phyloP scores from a whole-genome alignment of 2,797 vertebrate species.

The Allobates femoralis region DNA sequence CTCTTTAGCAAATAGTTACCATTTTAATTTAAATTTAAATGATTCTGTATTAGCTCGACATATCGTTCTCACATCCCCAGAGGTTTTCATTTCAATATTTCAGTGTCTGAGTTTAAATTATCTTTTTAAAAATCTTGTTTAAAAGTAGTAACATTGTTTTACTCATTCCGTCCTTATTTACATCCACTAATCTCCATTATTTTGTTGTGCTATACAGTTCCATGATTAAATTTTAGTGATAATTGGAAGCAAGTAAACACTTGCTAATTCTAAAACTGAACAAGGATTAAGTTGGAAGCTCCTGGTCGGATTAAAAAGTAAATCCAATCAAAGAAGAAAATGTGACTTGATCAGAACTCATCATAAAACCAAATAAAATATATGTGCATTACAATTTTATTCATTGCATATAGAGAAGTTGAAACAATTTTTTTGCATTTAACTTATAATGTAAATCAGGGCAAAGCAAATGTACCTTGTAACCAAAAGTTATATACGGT shows the following conservation, averaged over 20 bases:
- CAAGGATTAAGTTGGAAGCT: constrained; percentile 29
- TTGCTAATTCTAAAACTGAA: constrained; percentile 44
- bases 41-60: constrained; percentile 78
- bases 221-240: constrained; percentile 73
- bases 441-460: not conserved
- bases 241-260: constrained; percentile 66
- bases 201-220: constrained; percentile 74
- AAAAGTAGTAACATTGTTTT: constrained; percentile 73
- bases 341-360: constrained; percentile 7
- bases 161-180: constrained; percentile 66
- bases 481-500: not conserved
- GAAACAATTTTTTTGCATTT: not conserved
- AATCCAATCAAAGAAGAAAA: constrained; percentile 26
- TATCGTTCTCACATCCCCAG: constrained; percentile 76
- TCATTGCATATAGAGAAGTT: not conserved
- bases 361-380: constrained; percentile 1
- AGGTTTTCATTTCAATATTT: constrained; percentile 79
- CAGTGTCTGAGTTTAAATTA: constrained; percentile 76
- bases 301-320: constrained; percentile 20
- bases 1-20: constrained; percentile 78
- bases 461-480: not conserved
- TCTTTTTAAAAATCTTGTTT: constrained; percentile 72
- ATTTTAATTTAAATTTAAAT: constrained; percentile 84
- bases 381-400: not conserved
- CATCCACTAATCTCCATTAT: constrained; percentile 70